These are phyloP conservation scores for Diplosoma virens DNA, from an alignment of 23 tunicate genomes.

Conservation along the genomic window DNA sequence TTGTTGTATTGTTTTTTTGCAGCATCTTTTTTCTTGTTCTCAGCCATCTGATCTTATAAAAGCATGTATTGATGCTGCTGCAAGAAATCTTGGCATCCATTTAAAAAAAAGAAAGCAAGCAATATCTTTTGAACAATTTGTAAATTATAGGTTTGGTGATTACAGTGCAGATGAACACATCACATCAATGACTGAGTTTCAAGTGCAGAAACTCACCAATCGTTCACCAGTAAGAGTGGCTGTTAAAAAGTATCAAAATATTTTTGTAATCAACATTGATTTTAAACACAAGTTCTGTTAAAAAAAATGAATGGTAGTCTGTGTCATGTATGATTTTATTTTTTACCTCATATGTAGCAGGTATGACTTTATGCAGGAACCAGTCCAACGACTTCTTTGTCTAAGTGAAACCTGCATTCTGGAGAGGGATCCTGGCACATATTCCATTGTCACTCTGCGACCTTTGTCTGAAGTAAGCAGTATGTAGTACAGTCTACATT, in stretches of 20 bases:
- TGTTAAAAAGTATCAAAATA: neutral
- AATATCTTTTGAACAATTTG: slow-evolving; percentile 74
- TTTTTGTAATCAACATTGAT: neutral
- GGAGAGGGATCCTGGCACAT: slow-evolving; percentile 93
- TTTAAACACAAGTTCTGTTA: too few species aligned
- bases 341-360: too few species aligned
- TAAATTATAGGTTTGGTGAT: slow-evolving; percentile 76
- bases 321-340: too few species aligned
- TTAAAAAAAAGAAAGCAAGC: slow-evolving; percentile 68
- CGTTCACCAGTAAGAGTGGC: slow-evolving; percentile 47
- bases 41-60: slow-evolving; percentile 60
- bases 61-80: slow-evolving; percentile 73
- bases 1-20: neutral
- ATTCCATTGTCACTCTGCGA: slow-evolving; percentile 61
- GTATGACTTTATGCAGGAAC: slow-evolving; percentile 52
- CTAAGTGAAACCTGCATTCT: slow-evolving; percentile 90
- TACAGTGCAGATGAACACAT: slow-evolving; percentile 86
- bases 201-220: slow-evolving; percentile 67
- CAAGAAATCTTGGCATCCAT: slow-evolving; percentile 53
- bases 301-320: too few species aligned
- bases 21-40: slow-evolving; percentile 72
- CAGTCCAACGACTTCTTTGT: slow-evolving; percentile 78
- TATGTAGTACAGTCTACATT: too few species aligned
- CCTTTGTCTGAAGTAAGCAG: slow-evolving; percentile 71
- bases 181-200: slow-evolving; percentile 83